Conservation (phyloP, 2,797 vertebrate genomes). For the Neomorphus geoffroyi region DNA sequence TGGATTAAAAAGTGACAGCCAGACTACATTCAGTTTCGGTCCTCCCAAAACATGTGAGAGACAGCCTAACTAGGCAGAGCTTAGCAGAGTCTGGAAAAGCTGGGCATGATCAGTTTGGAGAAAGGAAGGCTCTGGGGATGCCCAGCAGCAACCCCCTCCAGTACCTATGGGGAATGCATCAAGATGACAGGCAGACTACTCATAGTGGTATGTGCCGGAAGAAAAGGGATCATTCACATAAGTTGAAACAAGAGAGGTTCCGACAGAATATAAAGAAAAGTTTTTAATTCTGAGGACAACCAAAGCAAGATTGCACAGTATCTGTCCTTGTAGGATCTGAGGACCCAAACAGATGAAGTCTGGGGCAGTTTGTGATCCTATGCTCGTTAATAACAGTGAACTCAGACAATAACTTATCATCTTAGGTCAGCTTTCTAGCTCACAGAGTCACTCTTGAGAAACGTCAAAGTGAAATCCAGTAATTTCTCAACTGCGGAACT, state of each 20-base stretch:
- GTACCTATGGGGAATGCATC: rapidly evolving
- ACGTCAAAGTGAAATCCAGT: not conserved
- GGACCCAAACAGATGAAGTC: not conserved
- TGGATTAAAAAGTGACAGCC: not conserved
- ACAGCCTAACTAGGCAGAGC: not conserved
- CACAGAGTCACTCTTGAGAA: not conserved
- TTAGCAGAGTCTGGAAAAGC: not conserved
- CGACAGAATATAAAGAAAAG: not conserved
- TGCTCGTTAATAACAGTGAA: not conserved
- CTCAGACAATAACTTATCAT: not conserved
- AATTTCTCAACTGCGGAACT: not conserved
- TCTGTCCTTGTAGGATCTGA: not conserved
- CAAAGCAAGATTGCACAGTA: not conserved
- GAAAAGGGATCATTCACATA: not conserved
- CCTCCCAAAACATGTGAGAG: not conserved
- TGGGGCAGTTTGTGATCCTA: not conserved
- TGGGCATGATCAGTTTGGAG: not conserved
- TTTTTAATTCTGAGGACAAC: not conserved
- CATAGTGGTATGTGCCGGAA: not conserved
- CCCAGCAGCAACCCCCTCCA: not conserved
- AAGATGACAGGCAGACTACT: not conserved
- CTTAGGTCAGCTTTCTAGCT: not conserved
- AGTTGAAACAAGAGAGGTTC: not conserved
- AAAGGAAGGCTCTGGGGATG: not conserved
- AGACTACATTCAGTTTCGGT: not conserved